These are phyloP conservation scores for Pyxicephalus adspersus DNA, from an alignment of 2,113 vertebrate genomes.

Conservation along the genomic window DNA sequence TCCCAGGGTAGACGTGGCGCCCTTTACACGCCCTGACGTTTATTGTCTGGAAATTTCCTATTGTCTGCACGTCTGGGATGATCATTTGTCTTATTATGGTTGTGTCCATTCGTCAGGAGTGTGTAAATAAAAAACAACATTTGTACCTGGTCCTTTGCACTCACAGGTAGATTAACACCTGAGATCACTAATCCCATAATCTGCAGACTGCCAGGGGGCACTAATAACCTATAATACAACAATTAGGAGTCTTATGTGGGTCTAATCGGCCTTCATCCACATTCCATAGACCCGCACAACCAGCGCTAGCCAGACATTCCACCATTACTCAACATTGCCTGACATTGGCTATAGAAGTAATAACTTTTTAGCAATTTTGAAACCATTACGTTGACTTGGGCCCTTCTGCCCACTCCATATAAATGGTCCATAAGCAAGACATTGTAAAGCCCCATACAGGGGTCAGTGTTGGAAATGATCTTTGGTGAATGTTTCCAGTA, in stretches of 20 bases:
- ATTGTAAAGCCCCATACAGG: too few species aligned
- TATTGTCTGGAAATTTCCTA: not conserved
- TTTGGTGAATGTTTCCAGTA: too few species aligned
- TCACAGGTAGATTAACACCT: slow-evolving; percentile 6
- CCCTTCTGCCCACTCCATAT: too few species aligned
- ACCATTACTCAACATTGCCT: not conserved
- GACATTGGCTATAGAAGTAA: not conserved
- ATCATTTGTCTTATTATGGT: not conserved
- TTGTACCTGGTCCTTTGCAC: not conserved
- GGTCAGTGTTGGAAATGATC: too few species aligned
- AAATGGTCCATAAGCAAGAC: too few species aligned
- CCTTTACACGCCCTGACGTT: too few species aligned
- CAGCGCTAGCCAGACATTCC: not conserved
- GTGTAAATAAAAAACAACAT: not conserved
- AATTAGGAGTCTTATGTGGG: not conserved
- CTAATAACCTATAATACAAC: not conserved
- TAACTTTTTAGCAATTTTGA: too few species aligned
- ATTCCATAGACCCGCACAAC: not conserved
- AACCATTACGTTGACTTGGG: too few species aligned
- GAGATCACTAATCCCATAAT: slow-evolving; percentile 3
- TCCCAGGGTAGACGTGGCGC: too few species aligned
- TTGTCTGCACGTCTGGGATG: not conserved
- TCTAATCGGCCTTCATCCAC: not conserved
- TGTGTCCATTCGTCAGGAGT: not conserved
- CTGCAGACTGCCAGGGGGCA: not conserved